Conservation (phyloP, 2,113 vertebrate species). For the Craseonycteris thonglongyai region DNA sequence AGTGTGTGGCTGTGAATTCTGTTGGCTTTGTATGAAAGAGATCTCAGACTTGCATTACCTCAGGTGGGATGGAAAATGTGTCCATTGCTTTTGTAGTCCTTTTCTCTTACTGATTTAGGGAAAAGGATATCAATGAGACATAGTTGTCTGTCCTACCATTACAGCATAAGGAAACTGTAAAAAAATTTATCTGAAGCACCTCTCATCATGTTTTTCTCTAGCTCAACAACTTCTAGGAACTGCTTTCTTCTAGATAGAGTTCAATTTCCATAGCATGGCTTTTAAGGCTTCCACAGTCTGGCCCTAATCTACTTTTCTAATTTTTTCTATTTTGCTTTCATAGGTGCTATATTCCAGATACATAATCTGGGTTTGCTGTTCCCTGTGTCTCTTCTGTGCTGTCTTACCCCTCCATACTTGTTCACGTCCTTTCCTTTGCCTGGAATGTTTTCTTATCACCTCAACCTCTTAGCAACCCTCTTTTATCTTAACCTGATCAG, state of each 20-base stretch:
- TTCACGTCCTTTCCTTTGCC: background rate
- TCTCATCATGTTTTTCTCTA: background rate
- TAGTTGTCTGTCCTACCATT: background rate
- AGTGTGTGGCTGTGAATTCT: slow-evolving; percentile 98
- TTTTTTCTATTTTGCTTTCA: slow-evolving; percentile 29
- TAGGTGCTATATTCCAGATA: background rate
- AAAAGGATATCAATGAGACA: background rate
- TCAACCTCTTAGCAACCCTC: background rate
- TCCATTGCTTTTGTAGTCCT: background rate
- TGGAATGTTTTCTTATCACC: slow-evolving; percentile 1
- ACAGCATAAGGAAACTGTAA: background rate
- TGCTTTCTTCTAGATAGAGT: background rate
- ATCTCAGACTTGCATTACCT: slow-evolving; percentile 99
- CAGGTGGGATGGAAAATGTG: slow-evolving; percentile 82
- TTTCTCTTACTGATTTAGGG: background rate
- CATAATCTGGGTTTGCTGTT: background rate
- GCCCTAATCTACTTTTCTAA: background rate
- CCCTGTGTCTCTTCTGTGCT: background rate
- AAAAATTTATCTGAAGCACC: background rate
- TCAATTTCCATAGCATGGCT: background rate
- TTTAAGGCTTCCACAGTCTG: slow-evolving; percentile 6
- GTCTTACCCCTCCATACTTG: background rate
- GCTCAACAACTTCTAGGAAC: background rate
- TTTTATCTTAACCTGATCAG: background rate
- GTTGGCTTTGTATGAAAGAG: slow-evolving; percentile 99